These are phyloP conservation scores for Marasmarcha lunaedactyla DNA, from an alignment of 2,888 invertebrate genomes.

Conservation along the genomic window DNA sequence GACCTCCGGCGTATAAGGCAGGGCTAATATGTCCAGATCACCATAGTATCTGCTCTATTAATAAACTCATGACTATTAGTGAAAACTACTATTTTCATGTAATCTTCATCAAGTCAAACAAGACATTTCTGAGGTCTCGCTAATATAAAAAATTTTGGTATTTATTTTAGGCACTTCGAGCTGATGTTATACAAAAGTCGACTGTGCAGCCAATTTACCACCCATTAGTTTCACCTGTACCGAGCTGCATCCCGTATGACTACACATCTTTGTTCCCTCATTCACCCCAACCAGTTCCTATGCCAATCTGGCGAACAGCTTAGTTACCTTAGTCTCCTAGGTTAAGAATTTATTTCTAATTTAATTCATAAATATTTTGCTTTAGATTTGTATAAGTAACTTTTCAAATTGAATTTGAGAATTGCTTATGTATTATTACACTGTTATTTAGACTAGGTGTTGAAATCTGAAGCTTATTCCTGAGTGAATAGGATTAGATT, in stretches of 20 bases:
- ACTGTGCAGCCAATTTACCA: slow-evolving; percentile 28
- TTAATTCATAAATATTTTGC: neutral
- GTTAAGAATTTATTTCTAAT: neutral
- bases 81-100: no score
- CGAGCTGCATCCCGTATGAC: slow-evolving; percentile 20
- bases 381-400: slow-evolving; percentile 1
- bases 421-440: neutral
- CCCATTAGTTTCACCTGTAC: slow-evolving; percentile 25
- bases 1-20: no score
- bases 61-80: no score
- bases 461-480: slow-evolving; percentile 16
- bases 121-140: no score
- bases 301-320: slow-evolving; percentile 33
- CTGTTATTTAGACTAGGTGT: neutral
- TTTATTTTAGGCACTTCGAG: slow-evolving; percentile 32
- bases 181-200: slow-evolving; percentile 31
- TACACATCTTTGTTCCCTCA: neutral
- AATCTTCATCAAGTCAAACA: no score
- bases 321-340: slow-evolving; percentile 14
- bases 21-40: no score
- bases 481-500: slow-evolving; percentile 19
- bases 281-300: slow-evolving; percentile 19
- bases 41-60: no score
- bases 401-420: neutral
- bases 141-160: no score